phyloP scores from a whole-genome alignment of 2,888 invertebrate genomes.

The Leptinotarsa juncta region DNA sequence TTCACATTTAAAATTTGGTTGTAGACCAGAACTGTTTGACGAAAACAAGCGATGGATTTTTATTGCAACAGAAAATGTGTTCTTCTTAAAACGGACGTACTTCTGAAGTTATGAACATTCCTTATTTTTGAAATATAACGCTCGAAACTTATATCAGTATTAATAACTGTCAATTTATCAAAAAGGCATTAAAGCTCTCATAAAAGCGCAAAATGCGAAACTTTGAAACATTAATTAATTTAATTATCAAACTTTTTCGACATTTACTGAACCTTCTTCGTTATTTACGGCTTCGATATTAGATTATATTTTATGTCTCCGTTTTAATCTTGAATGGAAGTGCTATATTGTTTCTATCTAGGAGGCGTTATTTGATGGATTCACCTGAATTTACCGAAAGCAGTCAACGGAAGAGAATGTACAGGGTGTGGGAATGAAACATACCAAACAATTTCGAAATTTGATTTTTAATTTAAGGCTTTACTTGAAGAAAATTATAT shows the following conservation, averaged over 20 bases:
- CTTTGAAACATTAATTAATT: conserved; percentile 66
- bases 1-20: too few relatives aligned
- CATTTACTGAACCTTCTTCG: conserved; percentile 63
- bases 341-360: conserved; percentile 41
- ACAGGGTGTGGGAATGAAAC: background rate
- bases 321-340: conserved; percentile 40
- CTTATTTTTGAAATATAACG: conserved; percentile 18
- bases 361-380: conserved; percentile 31
- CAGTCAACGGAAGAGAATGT: background rate
- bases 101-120: background rate
- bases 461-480: too few relatives aligned
- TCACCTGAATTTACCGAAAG: conserved; percentile 9
- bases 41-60: too few relatives aligned
- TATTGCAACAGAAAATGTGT: background rate
- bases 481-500: too few relatives aligned
- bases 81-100: background rate
- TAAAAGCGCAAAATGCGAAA: conserved; percentile 59
- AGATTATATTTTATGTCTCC: conserved; percentile 55
- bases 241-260: conserved; percentile 67
- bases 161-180: conserved; percentile 63
- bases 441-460: too few relatives aligned
- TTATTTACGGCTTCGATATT: conserved; percentile 64
- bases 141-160: conserved; percentile 55
- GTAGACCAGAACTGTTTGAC: too few relatives aligned
- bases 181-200: conserved; percentile 60